Conservation (phyloP, 2,113 vertebrate species). For the Trogon melanurus region DNA sequence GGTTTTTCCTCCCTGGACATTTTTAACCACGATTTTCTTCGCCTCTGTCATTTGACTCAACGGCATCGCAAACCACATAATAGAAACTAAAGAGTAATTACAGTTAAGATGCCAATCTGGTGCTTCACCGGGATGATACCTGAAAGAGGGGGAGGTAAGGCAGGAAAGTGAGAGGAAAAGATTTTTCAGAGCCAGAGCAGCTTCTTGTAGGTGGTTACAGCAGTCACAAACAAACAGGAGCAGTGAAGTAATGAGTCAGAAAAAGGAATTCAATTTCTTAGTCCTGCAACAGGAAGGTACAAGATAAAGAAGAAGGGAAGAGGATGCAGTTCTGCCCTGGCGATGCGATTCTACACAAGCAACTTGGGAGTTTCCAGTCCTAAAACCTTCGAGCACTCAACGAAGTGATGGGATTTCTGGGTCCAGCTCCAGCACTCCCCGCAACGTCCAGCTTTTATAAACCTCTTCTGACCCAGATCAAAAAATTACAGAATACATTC, state of each 20-base stretch:
- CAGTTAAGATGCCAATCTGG: not conserved
- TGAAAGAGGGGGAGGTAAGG: not conserved
- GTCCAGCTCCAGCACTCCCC: not conserved
- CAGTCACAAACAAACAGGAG: slow-evolving; percentile 19
- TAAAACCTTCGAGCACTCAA: not conserved
- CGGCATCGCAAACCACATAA: not conserved
- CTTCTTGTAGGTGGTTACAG: not conserved
- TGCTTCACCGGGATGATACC: not conserved
- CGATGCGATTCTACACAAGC: not conserved
- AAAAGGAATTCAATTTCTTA: slow-evolving; percentile 48
- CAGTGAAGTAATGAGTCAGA: slow-evolving; percentile 21
- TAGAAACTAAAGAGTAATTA: not conserved
- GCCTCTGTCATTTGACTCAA: not conserved
- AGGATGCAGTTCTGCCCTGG: not conserved
- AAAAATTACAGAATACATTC: not conserved
- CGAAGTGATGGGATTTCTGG: not conserved
- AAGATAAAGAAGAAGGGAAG: slow-evolving; percentile 24
- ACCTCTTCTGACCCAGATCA: not conserved
- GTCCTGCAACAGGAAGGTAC: not conserved
- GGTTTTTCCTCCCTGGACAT: not conserved
- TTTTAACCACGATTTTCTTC: not conserved
- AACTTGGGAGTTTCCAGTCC: not conserved
- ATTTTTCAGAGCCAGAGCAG: not conserved
- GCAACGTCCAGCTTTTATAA: not conserved
- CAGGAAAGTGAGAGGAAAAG: not conserved